phyloP scores from a whole-genome alignment of 2,113 vertebrate genomes.

The Phaethon lepturus region DNA sequence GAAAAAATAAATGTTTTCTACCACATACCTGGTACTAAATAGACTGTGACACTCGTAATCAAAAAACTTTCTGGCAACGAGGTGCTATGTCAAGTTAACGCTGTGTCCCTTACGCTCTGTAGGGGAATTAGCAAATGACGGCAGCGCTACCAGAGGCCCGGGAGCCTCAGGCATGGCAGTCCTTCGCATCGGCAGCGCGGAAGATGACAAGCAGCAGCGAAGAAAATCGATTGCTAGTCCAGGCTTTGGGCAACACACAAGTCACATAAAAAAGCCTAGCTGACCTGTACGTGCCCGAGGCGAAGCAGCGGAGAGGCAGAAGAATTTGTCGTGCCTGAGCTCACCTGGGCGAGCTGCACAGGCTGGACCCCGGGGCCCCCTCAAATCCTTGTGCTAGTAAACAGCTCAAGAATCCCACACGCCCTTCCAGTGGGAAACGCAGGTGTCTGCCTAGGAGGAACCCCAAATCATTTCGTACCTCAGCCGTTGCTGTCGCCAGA shows the following conservation, averaged over 20 bases:
- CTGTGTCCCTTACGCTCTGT: not conserved
- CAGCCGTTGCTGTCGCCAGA: not conserved
- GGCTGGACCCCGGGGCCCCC: not conserved
- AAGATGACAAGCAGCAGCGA: not conserved
- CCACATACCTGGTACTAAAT: not conserved
- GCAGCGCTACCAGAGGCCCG: not conserved
- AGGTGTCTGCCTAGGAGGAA: not conserved
- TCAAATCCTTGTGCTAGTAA: not conserved
- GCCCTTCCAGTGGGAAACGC: not conserved
- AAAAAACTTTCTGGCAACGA: not conserved
- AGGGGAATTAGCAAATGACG: not conserved
- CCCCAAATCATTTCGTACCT: fast-evolving
- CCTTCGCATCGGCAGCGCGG: not conserved
- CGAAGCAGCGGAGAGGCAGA: not conserved
- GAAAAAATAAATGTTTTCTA: not conserved
- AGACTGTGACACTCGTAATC: not conserved
- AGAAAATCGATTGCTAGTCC: fast-evolving
- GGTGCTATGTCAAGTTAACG: not conserved
- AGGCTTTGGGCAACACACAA: not conserved
- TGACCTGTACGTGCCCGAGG: not conserved
- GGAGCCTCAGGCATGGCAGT: not conserved
- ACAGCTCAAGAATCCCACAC: not conserved
- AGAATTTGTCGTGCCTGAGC: not conserved
- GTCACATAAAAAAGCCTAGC: not conserved
- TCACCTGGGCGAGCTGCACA: not conserved